Evolutionary conservation across 1,140 invertebrate species (phyloP).

Genomic region (Monochamus saltuarius): DNA sequence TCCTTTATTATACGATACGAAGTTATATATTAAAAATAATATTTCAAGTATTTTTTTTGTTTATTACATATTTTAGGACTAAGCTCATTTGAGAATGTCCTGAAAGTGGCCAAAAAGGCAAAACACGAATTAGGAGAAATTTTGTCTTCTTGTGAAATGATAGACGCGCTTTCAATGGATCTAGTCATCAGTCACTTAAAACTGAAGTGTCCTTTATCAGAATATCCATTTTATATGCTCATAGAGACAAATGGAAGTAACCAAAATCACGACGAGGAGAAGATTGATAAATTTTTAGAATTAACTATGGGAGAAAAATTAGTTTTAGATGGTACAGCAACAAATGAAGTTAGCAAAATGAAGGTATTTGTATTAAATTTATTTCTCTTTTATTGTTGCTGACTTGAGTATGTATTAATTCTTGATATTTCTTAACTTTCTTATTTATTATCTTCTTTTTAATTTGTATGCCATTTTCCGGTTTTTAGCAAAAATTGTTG

Average conservation of each 20-base stretch:
- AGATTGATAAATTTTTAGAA: slow-evolving; percentile 77
- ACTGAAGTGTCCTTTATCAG: slow-evolving; percentile 63
- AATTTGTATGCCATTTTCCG: no score
- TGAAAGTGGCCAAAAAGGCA: slow-evolving; percentile 72
- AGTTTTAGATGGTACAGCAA: slow-evolving; percentile 81
- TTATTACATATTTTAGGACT: slow-evolving; percentile 60
- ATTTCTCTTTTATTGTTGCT: neutral
- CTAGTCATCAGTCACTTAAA: slow-evolving; percentile 63
- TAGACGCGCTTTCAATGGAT: slow-evolving; percentile 72
- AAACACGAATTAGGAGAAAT: slow-evolving; percentile 81
- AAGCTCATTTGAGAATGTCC: slow-evolving; percentile 72
- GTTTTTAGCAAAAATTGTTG: neutral
- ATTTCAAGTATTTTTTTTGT: neutral
- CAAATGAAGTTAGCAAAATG: slow-evolving; percentile 76
- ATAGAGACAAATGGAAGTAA: slow-evolving; percentile 90
- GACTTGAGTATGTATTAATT: no score
- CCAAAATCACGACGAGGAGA: slow-evolving; percentile 80
- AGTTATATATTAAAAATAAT: no score
- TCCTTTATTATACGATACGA: no score
- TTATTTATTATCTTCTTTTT: no score
- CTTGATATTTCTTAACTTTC: no score
- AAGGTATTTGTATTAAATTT: slow-evolving; percentile 59
- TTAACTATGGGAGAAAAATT: slow-evolving; percentile 68
- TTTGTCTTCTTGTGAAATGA: slow-evolving; percentile 91
- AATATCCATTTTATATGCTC: slow-evolving; percentile 85